Conservation (phyloP, 2,113 vertebrate genomes). For the Cromileptes altivelis region DNA sequence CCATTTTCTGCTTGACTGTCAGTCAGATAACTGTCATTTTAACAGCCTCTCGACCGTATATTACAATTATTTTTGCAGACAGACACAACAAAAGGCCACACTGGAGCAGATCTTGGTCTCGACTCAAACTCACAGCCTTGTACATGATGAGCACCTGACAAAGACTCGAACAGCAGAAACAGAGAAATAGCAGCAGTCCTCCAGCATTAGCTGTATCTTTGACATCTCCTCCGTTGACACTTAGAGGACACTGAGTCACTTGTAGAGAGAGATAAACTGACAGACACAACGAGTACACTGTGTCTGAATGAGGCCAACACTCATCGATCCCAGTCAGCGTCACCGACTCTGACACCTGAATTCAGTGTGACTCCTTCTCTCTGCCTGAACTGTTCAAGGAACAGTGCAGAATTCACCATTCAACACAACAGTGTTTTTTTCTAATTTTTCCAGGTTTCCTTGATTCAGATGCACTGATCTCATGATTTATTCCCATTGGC, state of each 20-base stretch:
- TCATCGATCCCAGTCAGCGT: neutral
- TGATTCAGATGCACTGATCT: neutral
- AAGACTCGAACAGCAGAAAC: neutral
- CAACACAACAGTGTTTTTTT: neutral
- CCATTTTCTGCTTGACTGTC: neutral
- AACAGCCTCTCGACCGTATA: neutral
- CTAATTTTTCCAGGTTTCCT: neutral
- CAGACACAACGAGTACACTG: slow-evolving; percentile 10
- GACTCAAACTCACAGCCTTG: neutral
- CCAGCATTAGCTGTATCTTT: neutral
- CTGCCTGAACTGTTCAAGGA: neutral
- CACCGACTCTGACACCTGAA: slow-evolving; percentile 16
- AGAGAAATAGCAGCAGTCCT: neutral
- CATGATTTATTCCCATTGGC: neutral
- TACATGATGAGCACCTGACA: neutral
- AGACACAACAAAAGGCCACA: slow-evolving; percentile 17
- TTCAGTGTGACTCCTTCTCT: slow-evolving; percentile 2
- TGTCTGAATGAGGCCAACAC: neutral
- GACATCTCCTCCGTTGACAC: slow-evolving; percentile 11
- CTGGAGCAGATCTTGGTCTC: neutral
- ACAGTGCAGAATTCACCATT: neutral
- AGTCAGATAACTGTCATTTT: slow-evolving; percentile 9
- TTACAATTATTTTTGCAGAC: neutral
- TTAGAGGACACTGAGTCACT: slow-evolving; percentile 21
- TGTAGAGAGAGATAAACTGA: neutral